These are phyloP conservation scores for Hydrozoanthus gracilis DNA, from an alignment of 92 coral and sea anemone genomes.

Conservation along the genomic window DNA sequence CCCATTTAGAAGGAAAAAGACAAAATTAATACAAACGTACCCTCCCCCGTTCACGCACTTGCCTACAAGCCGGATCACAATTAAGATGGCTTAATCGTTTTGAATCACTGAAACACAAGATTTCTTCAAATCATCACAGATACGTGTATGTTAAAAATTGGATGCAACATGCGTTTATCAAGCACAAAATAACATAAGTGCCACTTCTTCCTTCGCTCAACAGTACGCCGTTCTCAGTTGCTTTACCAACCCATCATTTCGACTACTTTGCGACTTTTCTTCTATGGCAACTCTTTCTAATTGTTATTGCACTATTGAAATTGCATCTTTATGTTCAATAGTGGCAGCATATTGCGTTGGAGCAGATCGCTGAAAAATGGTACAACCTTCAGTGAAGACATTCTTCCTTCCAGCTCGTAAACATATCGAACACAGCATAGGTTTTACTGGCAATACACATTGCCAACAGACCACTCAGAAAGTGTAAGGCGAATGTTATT, in stretches of 20 bases:
- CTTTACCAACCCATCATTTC: conserved; percentile 23
- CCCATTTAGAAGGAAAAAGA: too few species aligned
- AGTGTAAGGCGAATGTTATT: background rate
- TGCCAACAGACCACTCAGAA: background rate
- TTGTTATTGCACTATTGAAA: conserved; percentile 38
- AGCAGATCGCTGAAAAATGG: conserved; percentile 30
- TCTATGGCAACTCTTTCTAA: conserved; percentile 37
- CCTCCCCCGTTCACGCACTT: too few species aligned
- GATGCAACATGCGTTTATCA: too few species aligned
- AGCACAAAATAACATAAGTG: too few species aligned
- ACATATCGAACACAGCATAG: background rate
- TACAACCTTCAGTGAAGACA: conserved; percentile 53
- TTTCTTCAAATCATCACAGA: too few species aligned
- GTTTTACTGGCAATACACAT: background rate
- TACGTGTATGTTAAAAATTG: too few species aligned
- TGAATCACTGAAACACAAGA: too few species aligned
- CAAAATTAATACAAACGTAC: too few species aligned
- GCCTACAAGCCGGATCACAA: too few species aligned
- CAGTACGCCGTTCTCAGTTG: conserved; percentile 47
- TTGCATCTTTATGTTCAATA: conserved; percentile 46
- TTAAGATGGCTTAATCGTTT: too few species aligned
- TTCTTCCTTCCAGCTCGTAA: conserved; percentile 47
- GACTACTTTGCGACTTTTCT: conserved; percentile 5
- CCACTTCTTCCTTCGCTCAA: conserved; percentile 45
- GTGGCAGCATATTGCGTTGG: conserved; percentile 37